Base-by-base conservation (phyloP, 2,888 invertebrate genomes). In the Holacanthella duospinosa region DNA sequence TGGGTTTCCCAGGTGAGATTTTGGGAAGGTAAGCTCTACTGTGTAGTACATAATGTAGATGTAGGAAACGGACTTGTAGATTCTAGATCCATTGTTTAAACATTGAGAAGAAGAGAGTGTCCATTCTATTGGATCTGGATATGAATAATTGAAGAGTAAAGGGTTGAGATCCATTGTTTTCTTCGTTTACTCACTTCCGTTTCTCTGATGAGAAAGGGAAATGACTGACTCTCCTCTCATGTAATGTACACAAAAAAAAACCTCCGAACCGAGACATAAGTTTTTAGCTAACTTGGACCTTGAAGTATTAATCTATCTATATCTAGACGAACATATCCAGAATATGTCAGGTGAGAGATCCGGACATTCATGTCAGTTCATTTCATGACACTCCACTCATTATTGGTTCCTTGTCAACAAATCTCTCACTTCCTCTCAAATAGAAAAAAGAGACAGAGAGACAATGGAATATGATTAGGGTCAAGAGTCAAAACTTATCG, bases 321-420 rank as follows among this genome's bases (percentile, higher is more conserved):
- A n/a, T n/a, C n/a, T n/a, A n/a, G n/a, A n/a, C n/a, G n/a, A n/a
- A n/a, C n/a, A n/a, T n/a, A n/a, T n/a, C n/a, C n/a, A n/a, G n/a
- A n/a, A n/a, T n/a, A n/a, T n/a, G n/a, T n/a, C 19, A 48, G 48
- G 48, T 48, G 48, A 48, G 48, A 48, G 48, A 48, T 48, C 48
- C 48, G 48, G 48, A 48, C 16, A 48, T 9, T 48, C n/a, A n/a
- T 48, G 36, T 36, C 6, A 12, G 16, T 16, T 48, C 48, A 16
- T 9, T 9, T 16, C 36, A 36, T 48, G 6, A 4, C 4, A 48
- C 48, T 16, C 4, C 21, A 9, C 48, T 48, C 48, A 48, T 48
- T 48, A 48, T 48, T 48, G 48, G 48, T 48, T 48, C 48, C 48
- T 9, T 48, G 48, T 48, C 48, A 48, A 48, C 48, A 48, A 36